phyloP scores from a whole-genome alignment of 2,888 invertebrate species.

The Tipula vernalis region DNA sequence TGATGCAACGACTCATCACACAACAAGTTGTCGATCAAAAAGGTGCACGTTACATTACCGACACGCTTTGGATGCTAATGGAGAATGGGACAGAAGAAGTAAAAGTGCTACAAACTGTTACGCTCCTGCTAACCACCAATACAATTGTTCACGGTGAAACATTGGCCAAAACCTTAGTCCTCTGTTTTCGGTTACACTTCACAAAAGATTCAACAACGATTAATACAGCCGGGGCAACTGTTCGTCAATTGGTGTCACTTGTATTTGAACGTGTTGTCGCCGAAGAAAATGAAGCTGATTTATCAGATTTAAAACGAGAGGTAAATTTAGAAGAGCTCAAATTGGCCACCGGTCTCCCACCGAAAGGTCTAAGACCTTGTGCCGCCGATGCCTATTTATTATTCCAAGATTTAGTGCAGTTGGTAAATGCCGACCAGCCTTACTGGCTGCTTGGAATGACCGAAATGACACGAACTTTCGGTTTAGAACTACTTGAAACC shows the following conservation, averaged over 20 bases:
- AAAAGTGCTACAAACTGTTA: conserved; percentile 91
- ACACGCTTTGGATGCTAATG: conserved; percentile 86
- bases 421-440: conserved; percentile 93
- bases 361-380: conserved; percentile 73
- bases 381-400: conserved; percentile 90
- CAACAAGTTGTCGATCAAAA: conserved; percentile 82
- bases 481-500: conserved; percentile 87
- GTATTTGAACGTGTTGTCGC: conserved; percentile 77
- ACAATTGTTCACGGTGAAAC: conserved; percentile 89
- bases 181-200: conserved; percentile 94
- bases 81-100: conserved; percentile 92
- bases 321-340: conserved; percentile 70
- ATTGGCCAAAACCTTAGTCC: conserved; percentile 79
- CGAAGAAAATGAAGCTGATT: conserved; percentile 36
- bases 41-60: conserved; percentile 85
- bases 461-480: conserved; percentile 95
- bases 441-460: conserved; percentile 92
- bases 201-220: conserved; percentile 89
- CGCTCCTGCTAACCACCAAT: conserved; percentile 88
- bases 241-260: conserved; percentile 84
- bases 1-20: conserved; percentile 88
- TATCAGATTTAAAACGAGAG: conserved; percentile 28
- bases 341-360: conserved; percentile 59
- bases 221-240: conserved; percentile 96
- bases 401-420: conserved; percentile 89